Percentiles rank a stretch among this genome's conserved stretches.
Evolutionary conservation across 1,140 invertebrate genomes (phyloP).

Genomic region (Anastrepha ludens): DNA sequence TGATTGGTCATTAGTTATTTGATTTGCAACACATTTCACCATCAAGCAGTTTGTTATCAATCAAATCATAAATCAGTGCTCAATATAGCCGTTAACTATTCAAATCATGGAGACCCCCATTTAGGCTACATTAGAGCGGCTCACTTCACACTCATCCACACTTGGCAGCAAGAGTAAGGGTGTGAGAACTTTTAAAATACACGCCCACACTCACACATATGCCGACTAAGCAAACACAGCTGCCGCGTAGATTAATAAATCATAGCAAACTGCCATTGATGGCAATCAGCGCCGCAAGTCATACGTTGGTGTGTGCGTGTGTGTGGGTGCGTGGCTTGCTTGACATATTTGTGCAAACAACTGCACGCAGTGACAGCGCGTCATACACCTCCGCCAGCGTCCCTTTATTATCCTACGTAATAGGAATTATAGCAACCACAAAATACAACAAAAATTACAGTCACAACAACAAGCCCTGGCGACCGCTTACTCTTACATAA

Average conservation of each 20-base stretch:
- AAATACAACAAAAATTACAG: conserved; percentile 30
- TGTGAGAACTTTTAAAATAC: too few relatives aligned
- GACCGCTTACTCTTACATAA: neutral
- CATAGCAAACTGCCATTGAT: conserved; percentile 10
- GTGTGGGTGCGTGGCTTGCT: neutral
- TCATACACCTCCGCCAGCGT: neutral
- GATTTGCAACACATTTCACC: too few relatives aligned
- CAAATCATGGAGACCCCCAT: too few relatives aligned
- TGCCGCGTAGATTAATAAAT: neutral
- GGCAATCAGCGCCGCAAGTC: neutral
- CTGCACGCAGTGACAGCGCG: neutral
- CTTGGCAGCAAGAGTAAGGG: too few relatives aligned
- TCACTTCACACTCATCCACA: too few relatives aligned
- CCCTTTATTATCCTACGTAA: neutral
- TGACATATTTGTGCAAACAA: neutral
- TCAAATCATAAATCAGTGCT: neutral
- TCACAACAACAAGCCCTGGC: neutral
- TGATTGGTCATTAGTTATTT: too few relatives aligned
- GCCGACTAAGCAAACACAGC: neutral
- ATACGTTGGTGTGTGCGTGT: neutral
- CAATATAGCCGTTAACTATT: neutral
- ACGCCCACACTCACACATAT: too few relatives aligned
- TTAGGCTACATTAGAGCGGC: too few relatives aligned
- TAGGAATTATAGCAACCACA: neutral
- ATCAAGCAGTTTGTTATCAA: neutral